Percentiles rank a stretch among this genome's conserved stretches.
Evolutionary conservation across 2,888 invertebrate genomes (phyloP).

Genomic region (Imbricaverruca yamaguchii): DNA sequence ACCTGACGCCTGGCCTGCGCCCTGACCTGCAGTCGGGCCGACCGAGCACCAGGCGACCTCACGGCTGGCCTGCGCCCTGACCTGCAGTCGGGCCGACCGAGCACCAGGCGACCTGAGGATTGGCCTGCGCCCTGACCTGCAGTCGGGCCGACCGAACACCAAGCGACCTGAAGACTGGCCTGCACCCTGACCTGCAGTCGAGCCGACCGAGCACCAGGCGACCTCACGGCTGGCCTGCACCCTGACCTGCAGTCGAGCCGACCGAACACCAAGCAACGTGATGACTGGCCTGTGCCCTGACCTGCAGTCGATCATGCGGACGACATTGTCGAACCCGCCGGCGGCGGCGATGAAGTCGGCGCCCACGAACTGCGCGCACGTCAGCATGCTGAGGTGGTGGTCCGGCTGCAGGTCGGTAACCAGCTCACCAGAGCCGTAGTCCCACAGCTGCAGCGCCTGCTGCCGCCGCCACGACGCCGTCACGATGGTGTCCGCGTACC

Average conservation of each 20-base stretch:
- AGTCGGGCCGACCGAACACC: too few species aligned
- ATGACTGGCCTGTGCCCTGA: background rate
- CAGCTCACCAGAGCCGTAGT: slow-evolving; percentile 56
- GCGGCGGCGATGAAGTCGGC: background rate
- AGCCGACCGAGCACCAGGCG: too few species aligned
- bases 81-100: slow-evolving; percentile 15
- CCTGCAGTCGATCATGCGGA: slow-evolving; percentile 14
- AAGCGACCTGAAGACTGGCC: too few species aligned
- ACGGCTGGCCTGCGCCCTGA: background rate
- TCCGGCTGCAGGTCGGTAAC: slow-evolving; percentile 43
- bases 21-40: slow-evolving; percentile 2
- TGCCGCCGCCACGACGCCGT: slow-evolving; percentile 58
- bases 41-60: too few species aligned
- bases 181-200: background rate
- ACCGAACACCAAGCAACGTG: too few species aligned
- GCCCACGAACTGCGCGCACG: slow-evolving; percentile 6
- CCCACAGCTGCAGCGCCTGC: slow-evolving; percentile 56
- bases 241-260: background rate
- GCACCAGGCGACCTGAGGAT: too few species aligned
- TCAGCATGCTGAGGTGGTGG: background rate
- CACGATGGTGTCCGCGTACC: slow-evolving; percentile 46
- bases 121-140: background rate
- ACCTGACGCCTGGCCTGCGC: too few species aligned
- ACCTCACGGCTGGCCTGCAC: too few species aligned
- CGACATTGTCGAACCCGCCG: background rate